Base-by-base conservation (phyloP, 2,113 vertebrate species). In the Lagenorhynchus albirostris region DNA sequence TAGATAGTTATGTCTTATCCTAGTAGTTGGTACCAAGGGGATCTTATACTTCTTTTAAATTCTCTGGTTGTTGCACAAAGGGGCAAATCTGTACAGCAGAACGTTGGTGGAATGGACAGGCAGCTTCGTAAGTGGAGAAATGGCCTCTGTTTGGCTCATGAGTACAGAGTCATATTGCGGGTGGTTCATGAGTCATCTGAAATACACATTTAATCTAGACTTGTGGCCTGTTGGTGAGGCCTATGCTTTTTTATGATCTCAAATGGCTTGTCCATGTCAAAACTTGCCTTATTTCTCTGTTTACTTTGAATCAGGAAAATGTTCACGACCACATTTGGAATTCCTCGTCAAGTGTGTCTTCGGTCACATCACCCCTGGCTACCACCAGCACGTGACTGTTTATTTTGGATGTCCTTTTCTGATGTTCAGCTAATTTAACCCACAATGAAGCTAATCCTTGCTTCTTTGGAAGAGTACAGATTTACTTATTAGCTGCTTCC, bases 211-310 rank as follows among this genome's bases (percentile, higher is more conserved):
- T 95, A 85, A 96, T 96, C 86, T 95, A 97, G 95, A 83, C 91
- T 96, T 96, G 98, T 68, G 96, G 97, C 79, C 74, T 84, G 80
- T 85, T 97, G 94, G 91, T 63, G 53, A 95, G 93, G 96, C 96
- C n/a, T n/a, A n/a, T n/a, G 91, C 89, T 97, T 94, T 94, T 95
- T 92, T 91, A 96, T 84, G 81, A 85, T 97, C 96, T 97, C 92
- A 68, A 18, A 95, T 97, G 92, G 97, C 97, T 93, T 97, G 96
- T 96, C 95, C 76, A 21, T 97, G 96, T 98, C 94, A 97, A 87
- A 97, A 97, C 95, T 96, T 93, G 92, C 91, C 96, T 95, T 94
- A 87, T 96, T 95, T 93, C 92, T 97, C 71, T 97, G 96, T 98
- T 97, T 91, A 92, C 96, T 98, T 97, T 95, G 92, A 96, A 91